Percentiles rank a stretch among this genome's conserved stretches.
phyloP scores from a whole-genome alignment of 2,113 vertebrate species.

The Macrotis lagotis region DNA sequence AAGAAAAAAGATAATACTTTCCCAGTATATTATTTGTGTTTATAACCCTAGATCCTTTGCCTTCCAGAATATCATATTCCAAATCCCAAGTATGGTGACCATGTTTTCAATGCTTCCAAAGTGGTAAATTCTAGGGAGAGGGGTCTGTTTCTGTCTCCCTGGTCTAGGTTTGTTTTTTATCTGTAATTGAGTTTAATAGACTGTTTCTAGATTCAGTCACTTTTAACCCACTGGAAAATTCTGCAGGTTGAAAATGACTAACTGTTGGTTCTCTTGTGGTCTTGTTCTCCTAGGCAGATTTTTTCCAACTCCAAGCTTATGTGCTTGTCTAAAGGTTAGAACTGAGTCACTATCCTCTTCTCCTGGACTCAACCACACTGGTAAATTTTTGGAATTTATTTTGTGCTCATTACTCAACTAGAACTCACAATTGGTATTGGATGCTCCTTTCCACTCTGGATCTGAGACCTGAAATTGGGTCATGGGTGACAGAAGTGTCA shows the following conservation, averaged over 20 bases:
- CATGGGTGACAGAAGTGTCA: neutral
- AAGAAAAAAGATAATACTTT: no score
- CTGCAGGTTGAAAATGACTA: neutral
- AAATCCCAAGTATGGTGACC: no score
- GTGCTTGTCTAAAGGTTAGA: neutral
- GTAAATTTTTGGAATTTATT: neutral
- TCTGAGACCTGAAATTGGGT: neutral
- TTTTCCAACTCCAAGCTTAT: neutral
- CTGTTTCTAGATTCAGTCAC: neutral
- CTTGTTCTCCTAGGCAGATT: neutral
- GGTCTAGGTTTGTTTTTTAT: neutral
- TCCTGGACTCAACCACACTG: neutral
- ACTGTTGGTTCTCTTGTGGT: neutral
- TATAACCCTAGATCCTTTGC: no score
- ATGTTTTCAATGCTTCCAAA: no score
- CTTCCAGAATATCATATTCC: no score
- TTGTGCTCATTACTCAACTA: neutral
- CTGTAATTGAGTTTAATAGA: neutral
- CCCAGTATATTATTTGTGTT: no score
- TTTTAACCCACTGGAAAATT: neutral
- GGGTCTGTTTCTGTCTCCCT: neutral
- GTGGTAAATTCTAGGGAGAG: no score
- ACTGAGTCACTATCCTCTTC: neutral
- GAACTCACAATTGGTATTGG: neutral
- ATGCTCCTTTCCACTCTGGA: neutral